Evolutionary conservation across 2,113 vertebrate species (phyloP), one percentile per base, ranked within the genome.

Genomic region (Dendrocopos noguchii): DNA sequence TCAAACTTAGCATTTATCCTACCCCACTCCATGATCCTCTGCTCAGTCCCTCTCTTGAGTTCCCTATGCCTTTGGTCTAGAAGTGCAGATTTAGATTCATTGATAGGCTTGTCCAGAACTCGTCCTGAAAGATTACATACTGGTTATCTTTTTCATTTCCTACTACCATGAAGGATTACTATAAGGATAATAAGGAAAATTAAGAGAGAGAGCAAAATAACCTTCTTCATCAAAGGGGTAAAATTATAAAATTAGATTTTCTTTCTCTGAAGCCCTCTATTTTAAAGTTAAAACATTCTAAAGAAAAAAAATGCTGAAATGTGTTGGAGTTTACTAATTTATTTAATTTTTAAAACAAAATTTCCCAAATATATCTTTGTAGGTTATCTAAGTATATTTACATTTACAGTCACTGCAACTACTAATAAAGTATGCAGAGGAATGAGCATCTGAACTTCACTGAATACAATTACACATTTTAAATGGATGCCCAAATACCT

Each of bases 381-480:
- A 17, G 29, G 13, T 91, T 91, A 65, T 90, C 87, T 88, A 73
- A 85, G 15, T 70, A 29, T 52, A 84, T 65, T 93, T 91, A 47
- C 8, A 93, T 72, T 59, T 60, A 70, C 34, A 94, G 56, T 94
- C 61, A 66, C 73, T 91, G 50, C 47, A 28, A 8, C 34, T 36
- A 31, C n/a, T 87, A 44, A 73, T 68, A 75, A 92, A 79, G 90
- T 88, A 18, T 71, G 31, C 90, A 42, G 53, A 84, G 66, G 61
- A 91, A 83, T 91, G 92, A 88, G 15, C 27, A 83, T 68, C 73
- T 94, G 61, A 95, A 64, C 14, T 91, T 73, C n/a, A 80, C 88
- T 88, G 42, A 93, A 72, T 84, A 72, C 2, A 66, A 34, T 47
- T 57, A 12, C 9, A 17, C 2, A 19, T 28, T 50, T 74, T 33